phyloP scores from a whole-genome alignment of 2,113 vertebrate genomes.

The Gopherus evgoodei region DNA sequence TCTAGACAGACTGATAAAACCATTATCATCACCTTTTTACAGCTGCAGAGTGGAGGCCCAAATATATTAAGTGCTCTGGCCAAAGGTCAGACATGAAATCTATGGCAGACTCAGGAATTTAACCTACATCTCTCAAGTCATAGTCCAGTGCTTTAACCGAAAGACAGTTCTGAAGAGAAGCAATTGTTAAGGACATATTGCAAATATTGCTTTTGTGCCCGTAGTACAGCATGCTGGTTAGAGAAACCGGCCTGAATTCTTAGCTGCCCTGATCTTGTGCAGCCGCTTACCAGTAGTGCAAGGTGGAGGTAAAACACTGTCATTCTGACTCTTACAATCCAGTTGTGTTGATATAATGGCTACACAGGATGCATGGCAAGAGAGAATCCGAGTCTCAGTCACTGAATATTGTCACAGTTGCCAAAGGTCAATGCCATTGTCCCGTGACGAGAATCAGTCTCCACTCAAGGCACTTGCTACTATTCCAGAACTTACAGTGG shows the following conservation, averaged over 20 bases:
- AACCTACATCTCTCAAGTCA: background rate
- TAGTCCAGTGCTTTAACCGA: background rate
- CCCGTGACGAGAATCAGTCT: background rate
- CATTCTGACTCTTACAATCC: background rate
- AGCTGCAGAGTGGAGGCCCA: background rate
- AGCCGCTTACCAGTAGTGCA: background rate
- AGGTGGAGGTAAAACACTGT: background rate
- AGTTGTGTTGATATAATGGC: background rate
- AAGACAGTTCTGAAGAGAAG: background rate
- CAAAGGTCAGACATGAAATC: background rate
- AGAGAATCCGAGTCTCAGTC: background rate
- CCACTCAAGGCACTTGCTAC: background rate
- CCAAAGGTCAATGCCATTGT: fast-evolving
- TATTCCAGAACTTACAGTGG: background rate
- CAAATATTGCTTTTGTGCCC: background rate
- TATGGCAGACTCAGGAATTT: background rate
- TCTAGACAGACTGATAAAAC: background rate
- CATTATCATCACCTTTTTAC: background rate
- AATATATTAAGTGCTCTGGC: background rate
- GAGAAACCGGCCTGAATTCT: background rate
- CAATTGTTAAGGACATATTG: background rate
- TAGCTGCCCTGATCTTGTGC: background rate
- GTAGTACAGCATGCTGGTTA: background rate
- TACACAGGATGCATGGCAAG: background rate
- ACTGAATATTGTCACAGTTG: fast-evolving